Evolutionary conservation across 2,888 invertebrate species (phyloP).

Genomic region (Philonicus albiceps): DNA sequence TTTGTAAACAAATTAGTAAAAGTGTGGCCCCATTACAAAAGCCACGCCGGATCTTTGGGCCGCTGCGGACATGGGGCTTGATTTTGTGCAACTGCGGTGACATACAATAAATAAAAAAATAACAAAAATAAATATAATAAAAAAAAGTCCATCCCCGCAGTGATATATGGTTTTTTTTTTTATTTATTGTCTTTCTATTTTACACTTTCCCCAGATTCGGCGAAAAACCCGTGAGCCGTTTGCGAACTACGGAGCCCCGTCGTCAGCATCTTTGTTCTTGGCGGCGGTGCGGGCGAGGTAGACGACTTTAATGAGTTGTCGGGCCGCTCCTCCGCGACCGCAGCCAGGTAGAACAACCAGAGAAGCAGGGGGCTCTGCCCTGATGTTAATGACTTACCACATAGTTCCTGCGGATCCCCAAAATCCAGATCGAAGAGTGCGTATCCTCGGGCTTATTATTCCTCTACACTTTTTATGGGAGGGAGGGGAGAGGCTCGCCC

Average conservation of each 20-base stretch:
- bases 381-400: conserved; percentile 1
- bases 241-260: neutral
- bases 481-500: neutral
- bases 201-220: conserved; percentile 21
- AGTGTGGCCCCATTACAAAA: neutral
- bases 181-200: neutral
- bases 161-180: conserved; percentile 12
- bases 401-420: conserved; percentile 4
- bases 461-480: neutral
- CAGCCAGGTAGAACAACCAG: neutral
- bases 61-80: neutral
- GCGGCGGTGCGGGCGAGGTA: neutral
- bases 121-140: neutral
- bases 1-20: conserved; percentile 10
- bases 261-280: conserved; percentile 16
- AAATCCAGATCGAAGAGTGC: neutral
- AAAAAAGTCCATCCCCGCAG: neutral
- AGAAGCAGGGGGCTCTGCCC: neutral
- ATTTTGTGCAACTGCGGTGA: neutral
- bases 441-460: neutral
- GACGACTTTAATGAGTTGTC: neutral
- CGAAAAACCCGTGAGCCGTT: neutral
- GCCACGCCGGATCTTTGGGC: neutral
- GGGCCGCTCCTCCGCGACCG: neutral
- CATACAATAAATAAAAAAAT: neutral